Evolutionary conservation across 1,140 invertebrate genomes (phyloP), one percentile per base, ranked within the genome.

Genomic region (Pectinophora gossypiella): DNA sequence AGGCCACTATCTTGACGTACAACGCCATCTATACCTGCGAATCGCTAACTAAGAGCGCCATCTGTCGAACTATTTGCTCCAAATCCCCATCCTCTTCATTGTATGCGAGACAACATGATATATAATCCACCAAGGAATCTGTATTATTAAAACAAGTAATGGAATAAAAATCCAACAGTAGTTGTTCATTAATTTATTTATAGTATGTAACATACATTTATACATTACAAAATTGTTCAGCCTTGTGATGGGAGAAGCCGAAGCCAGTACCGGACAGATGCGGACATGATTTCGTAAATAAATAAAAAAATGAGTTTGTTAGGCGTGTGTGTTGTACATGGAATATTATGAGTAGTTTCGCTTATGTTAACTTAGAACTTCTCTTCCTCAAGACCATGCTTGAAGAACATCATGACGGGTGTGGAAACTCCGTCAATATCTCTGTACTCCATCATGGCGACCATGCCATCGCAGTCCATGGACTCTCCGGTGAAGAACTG

Each of bases 401-500:
- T 99, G 88, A 98, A 97, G 85, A 98, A 97, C 93, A 97, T 96
- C 69, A 99, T 89, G 51, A 97, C 92, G 35, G 97, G 97, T 12
- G 93, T 90, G 62, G 93, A 94, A 0, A 92, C 88, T 35, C 94
- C 95, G 63, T 96, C 91, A 47, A 96, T 93, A 22, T 98, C 96
- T 76, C 97, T 94, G 76, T 98, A 99, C 86, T 98, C 97, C 79
- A 96, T 90, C 55, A 99, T 90, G 43, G 93, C 96, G n/a, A 99
- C 93, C 92, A 97, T 93, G 55, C 96, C 97, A 60, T 98, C 97
- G 56, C 93, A 92, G 66, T 98, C 96, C 94, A 97, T 97, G 0
- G 95, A 96, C 89, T 98, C 96, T 22, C 97, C 97, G 54, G 96
- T 97, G 88, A 97, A 99, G 76, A 98, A 98, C 74, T 98, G 95